These are phyloP conservation scores for Odontocerum albicorne DNA, from an alignment of 2,888 invertebrate genomes.

Conservation along the genomic window DNA sequence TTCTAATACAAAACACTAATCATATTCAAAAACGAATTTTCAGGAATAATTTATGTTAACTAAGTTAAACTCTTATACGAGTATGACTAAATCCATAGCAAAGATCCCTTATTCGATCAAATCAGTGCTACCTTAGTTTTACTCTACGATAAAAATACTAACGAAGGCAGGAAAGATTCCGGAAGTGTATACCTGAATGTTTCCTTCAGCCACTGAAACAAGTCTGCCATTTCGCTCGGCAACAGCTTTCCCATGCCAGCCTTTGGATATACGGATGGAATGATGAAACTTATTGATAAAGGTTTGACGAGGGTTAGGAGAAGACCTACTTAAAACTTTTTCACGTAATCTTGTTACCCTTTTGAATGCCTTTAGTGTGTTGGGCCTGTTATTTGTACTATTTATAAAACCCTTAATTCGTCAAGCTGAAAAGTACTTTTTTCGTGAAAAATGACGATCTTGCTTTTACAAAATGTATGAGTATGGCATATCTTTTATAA, in stretches of 20 bases:
- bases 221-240: neutral
- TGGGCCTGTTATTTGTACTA: neutral
- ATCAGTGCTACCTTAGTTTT: too few relatives aligned
- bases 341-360: slow-evolving; percentile 1
- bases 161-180: neutral
- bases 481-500: too few relatives aligned
- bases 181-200: neutral
- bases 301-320: slow-evolving; percentile 22
- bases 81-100: too few relatives aligned
- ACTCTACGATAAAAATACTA: neutral
- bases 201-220: neutral
- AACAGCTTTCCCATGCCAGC: neutral
- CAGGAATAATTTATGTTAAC: too few relatives aligned
- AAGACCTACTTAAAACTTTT: slow-evolving; percentile 14
- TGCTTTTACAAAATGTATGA: too few relatives aligned
- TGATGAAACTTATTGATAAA: slow-evolving; percentile 19
- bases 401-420: neutral
- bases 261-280: slow-evolving; percentile 3
- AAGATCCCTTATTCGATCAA: too few relatives aligned
- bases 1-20: too few relatives aligned
- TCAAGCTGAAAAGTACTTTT: too few relatives aligned
- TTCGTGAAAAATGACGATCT: too few relatives aligned
- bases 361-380: neutral
- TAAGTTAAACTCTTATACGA: too few relatives aligned
- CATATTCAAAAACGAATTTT: too few relatives aligned